Conservation (phyloP, 2,797 vertebrate species). For the Nasua narica region DNA sequence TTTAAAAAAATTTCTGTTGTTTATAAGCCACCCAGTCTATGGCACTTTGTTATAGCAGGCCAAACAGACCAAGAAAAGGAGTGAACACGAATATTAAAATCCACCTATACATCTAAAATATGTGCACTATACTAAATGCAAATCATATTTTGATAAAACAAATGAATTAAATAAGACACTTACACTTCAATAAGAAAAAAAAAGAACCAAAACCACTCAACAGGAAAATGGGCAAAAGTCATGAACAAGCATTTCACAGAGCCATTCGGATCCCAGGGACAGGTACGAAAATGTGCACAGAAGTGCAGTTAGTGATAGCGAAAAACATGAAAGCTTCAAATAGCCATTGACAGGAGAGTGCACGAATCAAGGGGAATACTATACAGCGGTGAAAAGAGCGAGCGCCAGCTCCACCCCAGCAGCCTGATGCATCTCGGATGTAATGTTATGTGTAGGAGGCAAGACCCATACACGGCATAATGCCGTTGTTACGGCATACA, state of each 20-base stretch:
- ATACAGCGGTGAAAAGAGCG: not conserved
- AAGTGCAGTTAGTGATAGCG: not conserved
- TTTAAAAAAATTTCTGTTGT: no score
- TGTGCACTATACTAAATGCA: not conserved
- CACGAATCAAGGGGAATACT: not conserved
- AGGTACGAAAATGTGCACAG: not conserved
- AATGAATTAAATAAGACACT: not conserved
- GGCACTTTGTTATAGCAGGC: not conserved
- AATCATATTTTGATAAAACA: not conserved
- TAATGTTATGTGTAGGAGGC: not conserved
- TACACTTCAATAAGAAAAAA: not conserved
- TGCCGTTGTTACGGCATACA: not conserved
- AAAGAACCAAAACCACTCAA: not conserved
- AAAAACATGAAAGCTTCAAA: not conserved
- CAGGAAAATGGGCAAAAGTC: not conserved
- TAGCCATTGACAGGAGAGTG: not conserved
- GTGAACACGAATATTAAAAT: not conserved
- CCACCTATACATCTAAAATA: not conserved
- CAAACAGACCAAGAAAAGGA: not conserved
- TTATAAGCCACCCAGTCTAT: not conserved
- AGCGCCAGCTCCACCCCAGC: not conserved
- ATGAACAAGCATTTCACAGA: not conserved
- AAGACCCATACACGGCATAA: not conserved
- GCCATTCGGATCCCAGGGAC: not conserved
- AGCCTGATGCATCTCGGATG: not conserved